Evolutionary conservation across 2,888 invertebrate genomes (phyloP), one percentile per base, ranked within the genome.

Genomic region (Thyatira batis): DNA sequence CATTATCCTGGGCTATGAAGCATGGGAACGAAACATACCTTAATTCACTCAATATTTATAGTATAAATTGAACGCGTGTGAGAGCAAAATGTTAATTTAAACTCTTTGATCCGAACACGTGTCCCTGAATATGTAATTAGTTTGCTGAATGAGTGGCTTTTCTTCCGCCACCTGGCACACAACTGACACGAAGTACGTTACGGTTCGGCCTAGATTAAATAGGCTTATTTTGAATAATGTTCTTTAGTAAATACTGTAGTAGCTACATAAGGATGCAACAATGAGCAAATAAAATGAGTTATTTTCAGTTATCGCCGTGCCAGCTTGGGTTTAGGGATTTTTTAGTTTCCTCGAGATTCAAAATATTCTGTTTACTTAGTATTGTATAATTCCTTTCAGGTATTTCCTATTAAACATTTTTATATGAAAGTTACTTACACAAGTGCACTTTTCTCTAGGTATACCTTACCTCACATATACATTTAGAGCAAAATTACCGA

Each of bases 91-190:
- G 48, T 48, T 27, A 58, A 30, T 51, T 48, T 50, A 57, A 65
- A 50, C 55, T 54, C 58, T 60, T 63, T 65, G 68, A 73, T 57
- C 51, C 33, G 20, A 53, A 59, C 64, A 63, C 67, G 65, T 62
- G 71, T 59, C 59, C 46, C 57, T 67, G 71, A 71, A 73, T 72
- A 63, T 50, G 49, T 53, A 69, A 72, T 69, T 54, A 67, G 53
- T 48, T 27, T 27, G 28, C 8, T 55, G 50, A 50, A 53, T 51
- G 61, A 49, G 60, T 56, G 45, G 55, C 61, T 60, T 65, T 61
- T 60, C 58, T 67, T 56, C 21, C 5, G 17, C 27, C 49, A 51
- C 45, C 44, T 30, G 45, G 45, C 43, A 27, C 45, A 20, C 60
- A 53, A 60, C 63, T 27, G 57, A 63, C 48, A 33, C 20, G 25